Base-by-base conservation (phyloP, 2,797 vertebrate genomes). In the Argentina silus region DNA sequence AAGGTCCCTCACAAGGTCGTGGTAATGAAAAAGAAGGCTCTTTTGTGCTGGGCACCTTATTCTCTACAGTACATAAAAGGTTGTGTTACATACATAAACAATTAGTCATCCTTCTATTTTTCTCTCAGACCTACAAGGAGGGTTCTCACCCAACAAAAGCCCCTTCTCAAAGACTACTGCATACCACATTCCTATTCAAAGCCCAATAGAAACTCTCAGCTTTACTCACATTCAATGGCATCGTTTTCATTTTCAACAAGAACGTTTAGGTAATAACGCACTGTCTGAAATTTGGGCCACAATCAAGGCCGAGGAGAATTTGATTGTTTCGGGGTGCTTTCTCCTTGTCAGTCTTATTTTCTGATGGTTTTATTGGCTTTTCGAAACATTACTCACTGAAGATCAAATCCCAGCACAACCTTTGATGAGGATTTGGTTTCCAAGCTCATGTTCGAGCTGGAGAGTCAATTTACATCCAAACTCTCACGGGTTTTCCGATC, bases 361-460 rank as follows among this genome's bases (percentile, higher is more conserved):
- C 55, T 19, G 0, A 9, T 7, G 6, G n/a, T 57, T 57, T 8
- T 17, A 57, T 57, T 83, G 56, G 71, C 67, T 75, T 83, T 74
- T 69, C 17, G 64, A 83, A 69, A 85, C 61, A 50, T 81, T 76
- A 75, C 51, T 84, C 78, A 75, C 36, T 27, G 73, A 80, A 79
- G 82, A 86, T 86, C 69, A 81, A 79, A 82, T 88, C 12, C 0
- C 80, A 85, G 74, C 56, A 3, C 23, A 6, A 79, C 73, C 81
- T 90, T 89, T 90, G 89, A 90, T 85, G 85, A 78, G 43, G 76
- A 81, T 68, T 89, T 85, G 70, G 65, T 76, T 90, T 89, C 84
- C 81, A 80, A 57, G 69, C 45, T 60, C 78, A 77, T 76, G 76
- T 85, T 81, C 70, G 87, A 47, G 78, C 65, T 19, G 79, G 76